phyloP scores from a whole-genome alignment of 2,113 vertebrate genomes.

The Peucedramus taeniatus region DNA sequence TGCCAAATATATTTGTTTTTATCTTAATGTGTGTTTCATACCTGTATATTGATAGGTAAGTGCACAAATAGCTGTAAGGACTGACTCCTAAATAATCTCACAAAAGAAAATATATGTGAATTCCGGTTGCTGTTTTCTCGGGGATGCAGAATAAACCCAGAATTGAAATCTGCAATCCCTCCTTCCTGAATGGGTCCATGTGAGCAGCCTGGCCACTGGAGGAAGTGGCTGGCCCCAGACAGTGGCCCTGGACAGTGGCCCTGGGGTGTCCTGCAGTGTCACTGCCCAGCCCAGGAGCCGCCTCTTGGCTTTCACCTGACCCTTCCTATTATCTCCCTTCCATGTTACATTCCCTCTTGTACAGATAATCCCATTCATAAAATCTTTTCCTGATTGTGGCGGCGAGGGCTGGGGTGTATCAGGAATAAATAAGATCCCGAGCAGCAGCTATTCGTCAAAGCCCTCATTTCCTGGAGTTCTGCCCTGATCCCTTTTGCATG shows the following conservation, averaged over 20 bases:
- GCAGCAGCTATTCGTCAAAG: slow-evolving; percentile 62
- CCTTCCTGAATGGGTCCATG: accelerated
- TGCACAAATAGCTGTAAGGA: background rate
- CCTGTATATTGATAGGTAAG: background rate
- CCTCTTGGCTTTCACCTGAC: slow-evolving; percentile 48
- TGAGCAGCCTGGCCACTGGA: background rate
- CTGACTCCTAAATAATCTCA: background rate
- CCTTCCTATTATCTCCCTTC: slow-evolving; percentile 48
- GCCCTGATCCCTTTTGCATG: slow-evolving; percentile 62
- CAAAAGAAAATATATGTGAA: background rate
- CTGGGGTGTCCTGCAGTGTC: background rate
- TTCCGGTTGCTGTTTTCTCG: background rate
- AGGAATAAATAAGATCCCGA: slow-evolving; percentile 54
- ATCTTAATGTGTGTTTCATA: background rate
- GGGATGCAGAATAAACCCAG: background rate
- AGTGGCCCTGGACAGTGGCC: background rate
- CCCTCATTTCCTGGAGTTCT: slow-evolving; percentile 58
- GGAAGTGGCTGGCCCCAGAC: background rate
- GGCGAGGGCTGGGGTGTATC: slow-evolving; percentile 58
- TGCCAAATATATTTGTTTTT: background rate
- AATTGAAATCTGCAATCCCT: background rate
- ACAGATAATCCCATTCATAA: slow-evolving; percentile 56
- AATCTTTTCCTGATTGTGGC: slow-evolving; percentile 34
- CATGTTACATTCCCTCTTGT: slow-evolving; percentile 47
- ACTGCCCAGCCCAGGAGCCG: background rate